These are phyloP conservation scores for Pteronotus mesoamericanus DNA, from an alignment of 2,797 vertebrate genomes.

Conservation along the genomic window DNA sequence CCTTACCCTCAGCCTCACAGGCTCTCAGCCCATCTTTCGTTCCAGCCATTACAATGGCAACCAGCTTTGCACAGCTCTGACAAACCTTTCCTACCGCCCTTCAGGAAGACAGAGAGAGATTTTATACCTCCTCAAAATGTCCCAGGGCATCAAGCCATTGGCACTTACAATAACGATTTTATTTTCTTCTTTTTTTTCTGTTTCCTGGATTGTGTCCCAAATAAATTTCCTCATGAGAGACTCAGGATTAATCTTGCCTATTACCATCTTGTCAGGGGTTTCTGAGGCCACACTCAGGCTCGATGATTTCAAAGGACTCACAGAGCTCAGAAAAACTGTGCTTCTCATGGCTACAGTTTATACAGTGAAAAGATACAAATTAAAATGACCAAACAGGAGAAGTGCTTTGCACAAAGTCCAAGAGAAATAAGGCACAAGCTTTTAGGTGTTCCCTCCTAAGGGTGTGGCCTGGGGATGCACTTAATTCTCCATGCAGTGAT, in stretches of 20 bases:
- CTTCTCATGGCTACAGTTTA: neutral
- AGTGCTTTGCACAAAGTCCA: neutral
- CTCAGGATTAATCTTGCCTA: neutral
- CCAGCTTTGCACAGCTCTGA: neutral
- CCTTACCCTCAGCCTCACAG: neutral
- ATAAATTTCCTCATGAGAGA: neutral
- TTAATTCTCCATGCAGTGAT: neutral
- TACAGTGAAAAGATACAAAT: neutral
- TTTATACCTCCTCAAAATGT: neutral
- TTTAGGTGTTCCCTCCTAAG: neutral
- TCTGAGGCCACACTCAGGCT: neutral
- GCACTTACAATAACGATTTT: neutral
- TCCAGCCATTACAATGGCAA: neutral
- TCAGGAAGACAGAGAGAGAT: neutral
- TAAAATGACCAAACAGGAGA: neutral
- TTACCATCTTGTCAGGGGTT: neutral
- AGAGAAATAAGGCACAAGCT: neutral
- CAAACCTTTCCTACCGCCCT: neutral
- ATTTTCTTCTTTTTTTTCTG: neutral
- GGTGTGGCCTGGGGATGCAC: neutral
- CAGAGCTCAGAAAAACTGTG: neutral
- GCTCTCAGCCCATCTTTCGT: neutral
- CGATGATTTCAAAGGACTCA: neutral
- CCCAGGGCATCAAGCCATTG: neutral
- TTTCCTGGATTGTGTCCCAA: neutral